phyloP scores from a whole-genome alignment of 2,113 vertebrate species.

The Cervus canadensis region DNA sequence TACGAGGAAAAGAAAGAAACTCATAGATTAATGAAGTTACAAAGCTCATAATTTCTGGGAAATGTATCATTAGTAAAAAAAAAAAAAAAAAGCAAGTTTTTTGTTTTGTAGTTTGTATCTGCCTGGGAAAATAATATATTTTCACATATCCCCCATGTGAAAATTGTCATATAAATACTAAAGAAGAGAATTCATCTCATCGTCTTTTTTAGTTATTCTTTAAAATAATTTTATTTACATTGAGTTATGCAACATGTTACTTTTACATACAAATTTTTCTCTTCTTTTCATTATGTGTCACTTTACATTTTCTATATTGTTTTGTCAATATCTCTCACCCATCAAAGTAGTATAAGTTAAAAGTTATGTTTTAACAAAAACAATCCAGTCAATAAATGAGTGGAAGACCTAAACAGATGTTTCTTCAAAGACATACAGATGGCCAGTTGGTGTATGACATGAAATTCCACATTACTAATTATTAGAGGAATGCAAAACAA shows the following conservation, averaged over 20 bases:
- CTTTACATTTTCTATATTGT: not conserved
- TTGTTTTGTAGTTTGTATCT: not conserved
- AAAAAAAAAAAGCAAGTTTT: not conserved
- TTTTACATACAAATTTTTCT: not conserved
- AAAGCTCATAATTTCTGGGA: not conserved
- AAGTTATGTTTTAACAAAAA: not conserved
- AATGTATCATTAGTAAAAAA: not conserved
- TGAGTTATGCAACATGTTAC: not conserved
- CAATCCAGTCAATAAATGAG: not conserved
- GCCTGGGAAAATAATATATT: not conserved
- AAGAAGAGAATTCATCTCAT: not conserved
- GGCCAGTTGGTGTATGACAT: not conserved
- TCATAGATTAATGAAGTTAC: not conserved
- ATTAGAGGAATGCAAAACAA: not conserved
- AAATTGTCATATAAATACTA: not conserved
- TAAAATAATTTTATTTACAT: not conserved
- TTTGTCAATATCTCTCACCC: not conserved
- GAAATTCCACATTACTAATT: not conserved
- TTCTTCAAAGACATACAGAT: not conserved
- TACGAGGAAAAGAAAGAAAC: not conserved
- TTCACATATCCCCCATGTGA: not conserved
- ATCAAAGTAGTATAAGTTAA: not conserved
- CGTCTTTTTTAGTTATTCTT: not conserved
- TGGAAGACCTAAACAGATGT: not conserved
- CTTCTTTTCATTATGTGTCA: not conserved